phyloP scores from a whole-genome alignment of 2,797 vertebrate species.

The Acanthopagrus latus region DNA sequence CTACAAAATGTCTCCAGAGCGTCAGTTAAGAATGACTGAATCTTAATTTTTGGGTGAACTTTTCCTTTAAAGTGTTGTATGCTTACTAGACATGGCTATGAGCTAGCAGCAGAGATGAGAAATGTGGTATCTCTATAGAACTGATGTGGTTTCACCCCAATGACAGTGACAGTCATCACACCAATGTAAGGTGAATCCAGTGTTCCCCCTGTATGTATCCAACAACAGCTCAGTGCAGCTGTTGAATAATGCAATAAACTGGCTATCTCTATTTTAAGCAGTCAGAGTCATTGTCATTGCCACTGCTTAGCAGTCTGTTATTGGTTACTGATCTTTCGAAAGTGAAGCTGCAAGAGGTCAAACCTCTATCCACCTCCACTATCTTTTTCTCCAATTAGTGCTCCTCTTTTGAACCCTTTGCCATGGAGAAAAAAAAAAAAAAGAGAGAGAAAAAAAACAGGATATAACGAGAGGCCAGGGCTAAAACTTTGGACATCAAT shows the following conservation, averaged over 20 bases:
- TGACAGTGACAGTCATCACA: not conserved
- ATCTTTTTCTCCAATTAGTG: not conserved
- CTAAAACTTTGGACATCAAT: not conserved
- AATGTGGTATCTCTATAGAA: too few relatives aligned
- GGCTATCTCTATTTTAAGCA: too few relatives aligned
- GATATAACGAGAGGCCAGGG: not conserved
- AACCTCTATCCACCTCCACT: not conserved
- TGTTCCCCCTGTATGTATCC: too few relatives aligned
- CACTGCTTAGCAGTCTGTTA: too few relatives aligned
- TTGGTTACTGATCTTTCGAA: too few relatives aligned
- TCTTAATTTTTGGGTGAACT: too few relatives aligned
- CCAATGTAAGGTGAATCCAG: not conserved
- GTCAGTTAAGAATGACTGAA: too few relatives aligned
- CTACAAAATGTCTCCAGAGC: too few relatives aligned
- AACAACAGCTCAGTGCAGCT: too few relatives aligned
- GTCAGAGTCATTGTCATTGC: too few relatives aligned
- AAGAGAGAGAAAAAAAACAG: not conserved
- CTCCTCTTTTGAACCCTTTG: not conserved
- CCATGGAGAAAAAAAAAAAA: not conserved
- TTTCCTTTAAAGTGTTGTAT: not conserved
- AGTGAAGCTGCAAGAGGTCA: not conserved
- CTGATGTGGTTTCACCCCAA: not conserved
- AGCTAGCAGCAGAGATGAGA: not conserved
- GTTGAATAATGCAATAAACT: too few relatives aligned
- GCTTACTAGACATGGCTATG: not conserved